Conservation (phyloP, 2,888 invertebrate genomes). For the Microctonus brassicae region DNA sequence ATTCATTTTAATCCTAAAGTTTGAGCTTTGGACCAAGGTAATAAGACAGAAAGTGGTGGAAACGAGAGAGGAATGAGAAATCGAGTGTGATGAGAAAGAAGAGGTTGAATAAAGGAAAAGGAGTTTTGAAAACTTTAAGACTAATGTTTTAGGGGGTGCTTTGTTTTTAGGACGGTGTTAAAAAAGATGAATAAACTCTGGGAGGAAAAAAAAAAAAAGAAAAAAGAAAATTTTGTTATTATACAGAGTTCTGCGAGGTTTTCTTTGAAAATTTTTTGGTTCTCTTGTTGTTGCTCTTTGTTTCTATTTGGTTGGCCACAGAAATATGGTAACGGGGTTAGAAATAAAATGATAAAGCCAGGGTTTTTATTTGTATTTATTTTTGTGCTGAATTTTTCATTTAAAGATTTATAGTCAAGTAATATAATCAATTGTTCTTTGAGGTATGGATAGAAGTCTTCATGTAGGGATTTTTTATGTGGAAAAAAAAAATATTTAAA, state of each 20-base stretch:
- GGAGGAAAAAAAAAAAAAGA: no score
- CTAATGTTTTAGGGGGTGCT: slow-evolving; percentile 45
- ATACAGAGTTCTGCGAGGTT: neutral
- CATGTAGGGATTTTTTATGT: no score
- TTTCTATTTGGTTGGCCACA: neutral
- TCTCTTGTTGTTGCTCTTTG: no score
- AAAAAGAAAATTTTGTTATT: neutral
- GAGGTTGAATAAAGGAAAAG: neutral
- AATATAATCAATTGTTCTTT: no score
- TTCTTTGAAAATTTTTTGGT: neutral
- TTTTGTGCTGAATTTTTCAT: neutral
- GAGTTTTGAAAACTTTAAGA: slow-evolving; percentile 46
- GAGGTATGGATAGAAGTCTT: no score
- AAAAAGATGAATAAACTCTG: neutral
- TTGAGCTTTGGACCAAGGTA: slow-evolving; percentile 47
- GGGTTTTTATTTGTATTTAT: neutral
- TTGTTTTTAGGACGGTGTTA: slow-evolving; percentile 8
- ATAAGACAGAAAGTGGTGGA: slow-evolving; percentile 40
- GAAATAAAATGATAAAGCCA: neutral
- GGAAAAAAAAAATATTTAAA: no score
- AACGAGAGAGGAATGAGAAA: neutral
- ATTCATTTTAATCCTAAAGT: slow-evolving; percentile 61
- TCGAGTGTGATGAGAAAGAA: neutral
- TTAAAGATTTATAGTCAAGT: no score
- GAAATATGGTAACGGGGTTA: neutral